Percentiles rank a stretch among this genome's conserved stretches.
Evolutionary conservation across 2,888 invertebrate species (phyloP).

Genomic region (Cephus nigrinus): DNA sequence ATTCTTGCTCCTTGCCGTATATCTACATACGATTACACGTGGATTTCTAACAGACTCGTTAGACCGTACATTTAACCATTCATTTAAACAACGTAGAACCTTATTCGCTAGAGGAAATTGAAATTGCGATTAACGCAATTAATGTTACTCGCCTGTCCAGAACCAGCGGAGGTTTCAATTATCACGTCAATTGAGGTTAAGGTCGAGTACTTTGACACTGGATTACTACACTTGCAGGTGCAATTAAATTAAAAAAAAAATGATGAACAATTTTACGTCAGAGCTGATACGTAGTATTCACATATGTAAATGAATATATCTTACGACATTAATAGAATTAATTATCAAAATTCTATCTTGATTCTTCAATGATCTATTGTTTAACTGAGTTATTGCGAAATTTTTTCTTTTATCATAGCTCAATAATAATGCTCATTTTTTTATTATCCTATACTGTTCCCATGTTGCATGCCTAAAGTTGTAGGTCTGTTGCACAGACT

Average conservation of each 20-base stretch:
- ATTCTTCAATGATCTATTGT: not conserved
- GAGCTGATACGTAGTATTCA: not conserved
- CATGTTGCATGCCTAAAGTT: not conserved
- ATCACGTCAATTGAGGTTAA: conserved; percentile 37
- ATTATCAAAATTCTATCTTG: not conserved
- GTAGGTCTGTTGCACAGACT: not conserved
- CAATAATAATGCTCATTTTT: not conserved
- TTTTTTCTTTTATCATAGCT: not conserved
- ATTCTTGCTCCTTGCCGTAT: not conserved
- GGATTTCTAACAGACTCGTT: not conserved
- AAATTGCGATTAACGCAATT: not conserved
- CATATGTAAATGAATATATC: not conserved
- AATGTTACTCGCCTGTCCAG: not conserved
- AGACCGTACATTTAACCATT: not conserved
- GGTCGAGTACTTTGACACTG: conserved; percentile 36
- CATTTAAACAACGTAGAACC: not conserved
- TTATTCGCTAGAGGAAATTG: not conserved
- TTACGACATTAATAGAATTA: not conserved
- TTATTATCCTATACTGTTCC: not conserved
- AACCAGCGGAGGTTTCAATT: conserved; percentile 14
- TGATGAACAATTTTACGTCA: not conserved
- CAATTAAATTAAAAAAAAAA: not conserved
- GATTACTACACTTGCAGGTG: not conserved
- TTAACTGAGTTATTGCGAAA: not conserved
- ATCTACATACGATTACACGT: not conserved